Conservation (phyloP, 2,113 vertebrate genomes). For the Lates calcarifer region DNA sequence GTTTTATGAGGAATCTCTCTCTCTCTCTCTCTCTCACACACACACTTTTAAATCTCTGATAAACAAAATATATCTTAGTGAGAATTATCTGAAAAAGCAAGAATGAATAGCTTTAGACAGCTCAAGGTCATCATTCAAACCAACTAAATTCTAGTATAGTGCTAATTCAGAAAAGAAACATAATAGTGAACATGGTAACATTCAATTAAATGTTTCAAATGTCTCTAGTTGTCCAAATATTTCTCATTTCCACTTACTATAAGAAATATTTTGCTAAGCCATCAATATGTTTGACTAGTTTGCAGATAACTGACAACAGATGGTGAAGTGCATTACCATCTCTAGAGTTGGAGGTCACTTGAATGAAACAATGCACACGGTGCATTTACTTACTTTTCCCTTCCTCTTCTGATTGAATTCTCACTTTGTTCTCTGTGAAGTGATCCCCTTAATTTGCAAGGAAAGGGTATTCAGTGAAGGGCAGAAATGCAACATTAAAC, state of each 20-base stretch:
- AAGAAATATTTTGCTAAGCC: no score
- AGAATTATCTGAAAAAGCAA: no score
- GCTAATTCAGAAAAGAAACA: background rate
- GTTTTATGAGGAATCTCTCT: no score
- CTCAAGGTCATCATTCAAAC: no score
- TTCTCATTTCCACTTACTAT: no score
- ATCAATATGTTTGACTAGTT: no score
- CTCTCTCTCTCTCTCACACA: no score
- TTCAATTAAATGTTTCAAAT: no score
- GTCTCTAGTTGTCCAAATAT: no score
- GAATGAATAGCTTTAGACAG: no score
- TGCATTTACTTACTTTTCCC: background rate
- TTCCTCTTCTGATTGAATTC: background rate
- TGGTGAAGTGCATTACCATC: background rate
- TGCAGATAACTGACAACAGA: no score
- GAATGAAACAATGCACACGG: background rate
- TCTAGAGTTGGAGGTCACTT: background rate
- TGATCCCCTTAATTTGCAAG: background rate
- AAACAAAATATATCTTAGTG: no score
- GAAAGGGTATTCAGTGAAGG: background rate
- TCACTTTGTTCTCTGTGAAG: background rate
- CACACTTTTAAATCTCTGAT: background rate
- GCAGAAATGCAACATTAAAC: conserved; percentile 7
- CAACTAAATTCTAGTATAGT: background rate
- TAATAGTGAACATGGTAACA: background rate